Evolutionary conservation across 2,888 invertebrate genomes (phyloP).

Genomic region (Protula sp.): DNA sequence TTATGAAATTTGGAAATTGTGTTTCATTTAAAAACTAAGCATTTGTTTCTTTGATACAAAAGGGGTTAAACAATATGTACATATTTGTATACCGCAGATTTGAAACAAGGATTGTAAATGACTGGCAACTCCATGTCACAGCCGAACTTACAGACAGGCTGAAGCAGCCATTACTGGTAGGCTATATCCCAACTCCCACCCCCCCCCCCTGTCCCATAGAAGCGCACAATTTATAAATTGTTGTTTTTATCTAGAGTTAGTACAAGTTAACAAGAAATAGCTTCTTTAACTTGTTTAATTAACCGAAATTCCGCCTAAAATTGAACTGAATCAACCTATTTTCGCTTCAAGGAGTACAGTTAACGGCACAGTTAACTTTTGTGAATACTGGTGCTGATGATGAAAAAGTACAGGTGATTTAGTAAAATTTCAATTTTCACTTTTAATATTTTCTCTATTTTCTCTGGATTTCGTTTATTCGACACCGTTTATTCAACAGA

Average conservation of each 20-base stretch:
- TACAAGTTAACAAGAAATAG: not conserved
- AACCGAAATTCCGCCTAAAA: too few species aligned
- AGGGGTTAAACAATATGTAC: too few species aligned
- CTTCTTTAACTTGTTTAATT: not conserved
- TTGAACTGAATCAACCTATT: too few species aligned
- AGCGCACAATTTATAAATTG: not conserved
- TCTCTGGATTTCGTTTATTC: too few species aligned
- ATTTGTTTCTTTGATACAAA: not conserved
- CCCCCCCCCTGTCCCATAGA: not conserved
- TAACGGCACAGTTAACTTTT: too few species aligned
- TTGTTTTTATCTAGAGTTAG: not conserved
- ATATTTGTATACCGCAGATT: too few species aligned
- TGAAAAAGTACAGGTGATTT: too few species aligned
- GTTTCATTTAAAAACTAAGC: not conserved
- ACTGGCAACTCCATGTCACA: slow-evolving; percentile 44
- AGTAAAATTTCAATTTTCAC: too few species aligned
- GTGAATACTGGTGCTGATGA: too few species aligned
- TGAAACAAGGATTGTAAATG: slow-evolving; percentile 30
- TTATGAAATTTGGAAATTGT: not conserved
- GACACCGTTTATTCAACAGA: slow-evolving; percentile 29
- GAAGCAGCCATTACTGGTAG: slow-evolving; percentile 49
- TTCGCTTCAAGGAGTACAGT: too few species aligned
- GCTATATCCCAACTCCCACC: slow-evolving; percentile 6
- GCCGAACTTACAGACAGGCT: slow-evolving; percentile 45
- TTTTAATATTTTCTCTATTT: not conserved